Conservation (phyloP, 1,140 invertebrate species). For the Paramacrobiotus metropolitanus region DNA sequence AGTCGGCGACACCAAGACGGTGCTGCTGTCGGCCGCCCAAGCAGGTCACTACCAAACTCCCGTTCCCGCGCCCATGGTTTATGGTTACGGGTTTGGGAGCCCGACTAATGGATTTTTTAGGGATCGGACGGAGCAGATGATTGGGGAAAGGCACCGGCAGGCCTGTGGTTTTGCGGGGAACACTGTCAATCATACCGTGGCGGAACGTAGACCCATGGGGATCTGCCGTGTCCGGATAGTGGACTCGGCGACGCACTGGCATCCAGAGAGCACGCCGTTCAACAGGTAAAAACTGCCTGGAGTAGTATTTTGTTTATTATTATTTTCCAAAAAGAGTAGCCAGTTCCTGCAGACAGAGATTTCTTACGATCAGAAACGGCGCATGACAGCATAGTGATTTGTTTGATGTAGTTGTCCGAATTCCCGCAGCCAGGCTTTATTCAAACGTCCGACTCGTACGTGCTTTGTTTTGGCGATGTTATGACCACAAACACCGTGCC, state of each 20-base stretch:
- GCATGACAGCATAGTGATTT: too few species aligned
- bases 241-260: slow-evolving; percentile 47
- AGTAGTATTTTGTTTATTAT: too few species aligned
- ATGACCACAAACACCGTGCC: too few species aligned
- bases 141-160: not conserved
- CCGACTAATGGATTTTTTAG: not conserved
- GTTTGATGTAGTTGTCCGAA: too few species aligned
- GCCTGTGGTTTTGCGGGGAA: not conserved
- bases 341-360: too few species aligned
- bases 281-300: not conserved
- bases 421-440: too few species aligned
- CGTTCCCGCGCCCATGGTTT: not conserved
- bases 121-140: not conserved
- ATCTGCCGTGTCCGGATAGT: slow-evolving; percentile 68
- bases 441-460: too few species aligned
- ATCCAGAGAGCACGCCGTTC: not conserved
- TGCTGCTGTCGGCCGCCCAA: not conserved
- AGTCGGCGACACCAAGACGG: not conserved
- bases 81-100: not conserved
- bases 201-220: slow-evolving; percentile 37
- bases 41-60: not conserved
- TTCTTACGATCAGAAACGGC: too few species aligned
- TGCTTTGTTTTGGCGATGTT: too few species aligned
- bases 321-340: too few species aligned
- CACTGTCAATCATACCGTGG: not conserved